Conservation (phyloP, 2,797 vertebrate species). For the Tympanoctomys barrerae region DNA sequence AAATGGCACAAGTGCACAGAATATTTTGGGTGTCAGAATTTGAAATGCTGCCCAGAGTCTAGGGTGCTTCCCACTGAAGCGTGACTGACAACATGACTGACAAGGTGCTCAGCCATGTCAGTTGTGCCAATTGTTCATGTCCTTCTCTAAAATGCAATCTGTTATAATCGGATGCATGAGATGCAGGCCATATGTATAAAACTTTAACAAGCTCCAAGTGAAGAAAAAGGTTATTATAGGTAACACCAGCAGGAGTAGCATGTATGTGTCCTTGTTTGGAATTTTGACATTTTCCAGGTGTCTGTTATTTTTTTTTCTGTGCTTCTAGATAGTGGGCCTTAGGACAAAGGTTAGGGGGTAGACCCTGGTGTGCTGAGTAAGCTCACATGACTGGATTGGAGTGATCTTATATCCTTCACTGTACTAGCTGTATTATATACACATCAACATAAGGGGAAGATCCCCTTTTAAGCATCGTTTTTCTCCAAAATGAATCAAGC, state of each 20-base stretch:
- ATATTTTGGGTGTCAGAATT: background rate
- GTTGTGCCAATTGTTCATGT: background rate
- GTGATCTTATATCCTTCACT: background rate
- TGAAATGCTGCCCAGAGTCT: background rate
- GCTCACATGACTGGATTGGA: background rate
- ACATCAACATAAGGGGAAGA: background rate
- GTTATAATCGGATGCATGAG: background rate
- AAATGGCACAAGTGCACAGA: background rate
- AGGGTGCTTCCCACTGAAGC: background rate
- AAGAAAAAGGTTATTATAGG: background rate
- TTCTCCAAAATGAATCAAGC: background rate
- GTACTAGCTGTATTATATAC: background rate
- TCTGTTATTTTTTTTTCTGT: background rate
- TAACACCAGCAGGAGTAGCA: background rate
- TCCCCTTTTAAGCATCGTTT: background rate
- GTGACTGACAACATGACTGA: background rate
- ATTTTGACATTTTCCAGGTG: background rate
- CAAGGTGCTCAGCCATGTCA: background rate
- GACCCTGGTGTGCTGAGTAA: background rate
- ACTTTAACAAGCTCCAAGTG: background rate
- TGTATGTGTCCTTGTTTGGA: background rate
- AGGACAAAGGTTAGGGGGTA: background rate
- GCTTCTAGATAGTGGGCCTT: background rate
- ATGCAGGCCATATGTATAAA: background rate
- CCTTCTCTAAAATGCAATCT: background rate